Evolutionary conservation across 2,113 vertebrate species (phyloP), one percentile per base, ranked within the genome.

Genomic region (Perca schrenkii): DNA sequence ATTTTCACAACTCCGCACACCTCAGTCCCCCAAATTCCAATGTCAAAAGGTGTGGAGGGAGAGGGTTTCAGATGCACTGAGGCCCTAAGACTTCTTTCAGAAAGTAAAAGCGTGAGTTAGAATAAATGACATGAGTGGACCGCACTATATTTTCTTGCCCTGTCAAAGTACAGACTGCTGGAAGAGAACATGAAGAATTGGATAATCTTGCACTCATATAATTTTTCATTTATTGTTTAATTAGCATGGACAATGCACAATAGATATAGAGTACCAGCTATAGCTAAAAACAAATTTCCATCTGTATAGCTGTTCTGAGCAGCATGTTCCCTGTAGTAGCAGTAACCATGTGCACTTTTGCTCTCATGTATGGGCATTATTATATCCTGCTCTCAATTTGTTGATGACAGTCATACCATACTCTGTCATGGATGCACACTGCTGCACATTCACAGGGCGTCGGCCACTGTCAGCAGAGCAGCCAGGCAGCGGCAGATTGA

Each of bases 401-500:
- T 61, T 17, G 17, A 76, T 40, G 71, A 81, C 64, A 75, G 46
- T 77, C 47, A 0, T 1, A 49, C 70, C 52, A 0, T 1, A 53
- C 70, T 60, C 54, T 15, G n/a, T 84, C 57, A 34, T 34, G 17
- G 63, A 82, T 58, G 54, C 52, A 46, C 64, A 22, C 11, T 17
- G 79, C 50, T 40, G 50, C 19, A 50, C 53, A 22, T 76, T 75
- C 63, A 19, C 57, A 74, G 70, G 79, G 67, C 64, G 34, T 49
- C 16, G n/a, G 14, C 82, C 52, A 8, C 47, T 52, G 65, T 77
- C 66, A 65, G 46, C 77, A 40, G 72, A 80, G 75, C 75, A 25
- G 64, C 31, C 31, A 1, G 76, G 69, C 70, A 31, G 58, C 54
- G 40, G 56, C 43, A 76, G 49, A 89, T 91, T n/a, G 83, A 88